phyloP scores from a whole-genome alignment of 2,113 vertebrate genomes.

The Nanorana parkeri region DNA sequence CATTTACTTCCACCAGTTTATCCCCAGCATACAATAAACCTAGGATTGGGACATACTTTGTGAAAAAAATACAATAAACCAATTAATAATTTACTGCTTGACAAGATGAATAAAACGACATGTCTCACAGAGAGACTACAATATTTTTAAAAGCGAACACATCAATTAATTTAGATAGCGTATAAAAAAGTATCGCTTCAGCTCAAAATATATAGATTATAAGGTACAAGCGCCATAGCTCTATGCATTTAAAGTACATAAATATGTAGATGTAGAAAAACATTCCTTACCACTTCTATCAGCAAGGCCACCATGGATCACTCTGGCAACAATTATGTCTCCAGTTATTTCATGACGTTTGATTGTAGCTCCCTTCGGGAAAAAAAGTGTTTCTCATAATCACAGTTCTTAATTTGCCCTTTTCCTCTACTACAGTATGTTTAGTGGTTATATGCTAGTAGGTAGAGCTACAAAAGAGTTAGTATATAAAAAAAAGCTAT shows the following conservation, averaged over 20 bases:
- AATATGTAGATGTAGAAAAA: neutral
- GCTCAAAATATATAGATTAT: neutral
- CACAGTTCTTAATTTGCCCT: no score
- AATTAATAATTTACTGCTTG: no score
- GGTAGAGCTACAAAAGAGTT: no score
- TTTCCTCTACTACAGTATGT: no score
- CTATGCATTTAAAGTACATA: neutral
- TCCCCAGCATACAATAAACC: constrained; percentile 93
- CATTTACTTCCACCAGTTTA: constrained; percentile 92
- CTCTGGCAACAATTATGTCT: constrained; percentile 90
- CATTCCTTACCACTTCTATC: constrained; percentile 86
- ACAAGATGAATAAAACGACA: no score
- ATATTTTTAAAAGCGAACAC: no score
- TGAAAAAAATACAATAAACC: no score
- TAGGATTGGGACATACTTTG: constrained; percentile 61
- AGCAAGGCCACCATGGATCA: constrained; percentile 93
- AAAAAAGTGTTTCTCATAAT: neutral
- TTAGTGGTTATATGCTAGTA: no score
- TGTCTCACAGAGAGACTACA: no score
- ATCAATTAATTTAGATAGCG: no score
- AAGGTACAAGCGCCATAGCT: neutral
- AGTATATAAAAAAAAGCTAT: no score
- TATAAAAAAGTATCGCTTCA: neutral
- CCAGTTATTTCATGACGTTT: constrained; percentile 90
- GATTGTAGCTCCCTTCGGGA: constrained; percentile 91